Evolutionary conservation across 2,888 invertebrate species (phyloP).

Genomic region (Teleogryllus oceanicus): DNA sequence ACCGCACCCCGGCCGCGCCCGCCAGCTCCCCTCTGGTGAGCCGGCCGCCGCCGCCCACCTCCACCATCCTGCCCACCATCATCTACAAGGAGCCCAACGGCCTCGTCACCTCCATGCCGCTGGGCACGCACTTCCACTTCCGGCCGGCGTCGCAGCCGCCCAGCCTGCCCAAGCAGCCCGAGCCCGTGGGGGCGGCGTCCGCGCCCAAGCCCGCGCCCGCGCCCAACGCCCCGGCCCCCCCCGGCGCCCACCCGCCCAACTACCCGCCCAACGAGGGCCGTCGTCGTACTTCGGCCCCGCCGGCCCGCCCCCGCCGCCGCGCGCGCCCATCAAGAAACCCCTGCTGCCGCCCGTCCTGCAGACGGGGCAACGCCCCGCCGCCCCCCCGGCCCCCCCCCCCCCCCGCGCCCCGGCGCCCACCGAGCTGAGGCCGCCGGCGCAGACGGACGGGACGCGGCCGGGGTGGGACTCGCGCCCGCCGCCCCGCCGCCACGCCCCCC

Average conservation of each 20-base stretch:
- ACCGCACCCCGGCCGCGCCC: not conserved
- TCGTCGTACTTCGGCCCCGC: slow-evolving; percentile 20
- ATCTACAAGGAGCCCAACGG: not conserved
- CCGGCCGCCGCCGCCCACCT: not conserved
- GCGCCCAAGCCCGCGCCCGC: not conserved
- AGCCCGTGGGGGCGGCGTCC: not conserved
- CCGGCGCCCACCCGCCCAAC: not conserved
- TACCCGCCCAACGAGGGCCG: slow-evolving; percentile 1
- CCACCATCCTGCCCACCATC: not conserved
- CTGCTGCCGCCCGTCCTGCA: not conserved
- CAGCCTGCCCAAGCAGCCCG: slow-evolving; percentile 19
- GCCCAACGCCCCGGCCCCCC: not conserved
- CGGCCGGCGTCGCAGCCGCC: slow-evolving; percentile 12
- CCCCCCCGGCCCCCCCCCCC: not conserved
- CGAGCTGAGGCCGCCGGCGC: slow-evolving; percentile 21
- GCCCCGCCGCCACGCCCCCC: not conserved
- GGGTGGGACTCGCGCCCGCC: not conserved
- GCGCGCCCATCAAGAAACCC: not conserved
- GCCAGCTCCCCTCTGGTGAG: not conserved
- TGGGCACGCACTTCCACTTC: slow-evolving; percentile 30
- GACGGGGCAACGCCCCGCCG: not conserved
- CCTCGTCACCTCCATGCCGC: slow-evolving; percentile 32
- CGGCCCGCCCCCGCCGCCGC: slow-evolving; percentile 19
- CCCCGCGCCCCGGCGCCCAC: not conserved
- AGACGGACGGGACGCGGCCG: not conserved